Conservation (phyloP, 2,888 invertebrate genomes). For the Andrena bucephala region DNA sequence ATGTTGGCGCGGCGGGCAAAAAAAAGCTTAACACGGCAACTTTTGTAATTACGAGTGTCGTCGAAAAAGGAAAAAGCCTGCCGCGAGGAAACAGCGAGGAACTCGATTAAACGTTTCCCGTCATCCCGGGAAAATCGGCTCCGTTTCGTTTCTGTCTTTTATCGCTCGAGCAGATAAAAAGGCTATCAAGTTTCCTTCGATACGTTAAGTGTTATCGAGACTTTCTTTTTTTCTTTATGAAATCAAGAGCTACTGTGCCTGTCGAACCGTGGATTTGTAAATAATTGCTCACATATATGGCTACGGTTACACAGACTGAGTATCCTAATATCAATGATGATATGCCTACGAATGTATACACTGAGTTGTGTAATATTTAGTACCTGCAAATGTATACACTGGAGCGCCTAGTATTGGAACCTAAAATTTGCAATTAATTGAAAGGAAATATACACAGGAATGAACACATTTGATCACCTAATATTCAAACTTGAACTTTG, state of each 20-base stretch:
- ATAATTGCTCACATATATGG: not conserved
- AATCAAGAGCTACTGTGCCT: not conserved
- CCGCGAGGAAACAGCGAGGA: constrained; percentile 37
- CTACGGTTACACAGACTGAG: not conserved
- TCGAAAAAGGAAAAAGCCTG: constrained; percentile 34
- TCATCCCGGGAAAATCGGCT: not conserved
- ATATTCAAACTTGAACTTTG: too few relatives aligned
- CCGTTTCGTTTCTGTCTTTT: not conserved
- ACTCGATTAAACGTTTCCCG: constrained; percentile 58
- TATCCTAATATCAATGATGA: too few relatives aligned
- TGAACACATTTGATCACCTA: too few relatives aligned
- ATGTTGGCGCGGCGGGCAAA: constrained; percentile 25
- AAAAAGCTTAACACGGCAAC: constrained; percentile 47
- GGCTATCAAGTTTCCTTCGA: not conserved
- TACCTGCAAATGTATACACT: too few relatives aligned
- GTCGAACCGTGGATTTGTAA: not conserved
- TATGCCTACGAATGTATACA: too few relatives aligned
- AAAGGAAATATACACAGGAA: too few relatives aligned
- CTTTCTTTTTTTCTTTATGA: not conserved
- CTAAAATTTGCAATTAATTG: too few relatives aligned
- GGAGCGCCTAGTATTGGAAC: too few relatives aligned
- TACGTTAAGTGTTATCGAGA: not conserved
- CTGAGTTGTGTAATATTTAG: too few relatives aligned
- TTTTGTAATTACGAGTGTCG: constrained; percentile 56
- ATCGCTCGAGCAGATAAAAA: constrained; percentile 7